phyloP scores from a whole-genome alignment of 2,888 invertebrate species.

The Megastigmus dorsalis region DNA sequence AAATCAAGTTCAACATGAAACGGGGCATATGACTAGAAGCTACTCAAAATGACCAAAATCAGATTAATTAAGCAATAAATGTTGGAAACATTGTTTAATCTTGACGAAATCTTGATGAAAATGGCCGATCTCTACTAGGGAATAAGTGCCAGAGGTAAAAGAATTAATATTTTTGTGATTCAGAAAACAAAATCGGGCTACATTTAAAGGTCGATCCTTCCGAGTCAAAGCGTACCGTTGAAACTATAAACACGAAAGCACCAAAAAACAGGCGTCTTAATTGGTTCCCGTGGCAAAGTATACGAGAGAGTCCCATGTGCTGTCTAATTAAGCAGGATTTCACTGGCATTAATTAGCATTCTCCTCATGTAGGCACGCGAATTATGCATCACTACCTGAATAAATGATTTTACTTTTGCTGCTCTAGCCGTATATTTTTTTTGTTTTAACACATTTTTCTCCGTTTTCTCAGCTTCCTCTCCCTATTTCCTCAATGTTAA shows the following conservation, averaged over 20 bases:
- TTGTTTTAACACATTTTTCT: too few species aligned
- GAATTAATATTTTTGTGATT: too few species aligned
- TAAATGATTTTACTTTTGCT: slow-evolving; percentile 33
- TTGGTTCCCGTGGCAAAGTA: slow-evolving; percentile 17
- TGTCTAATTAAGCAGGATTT: slow-evolving; percentile 41
- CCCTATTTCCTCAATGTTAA: not conserved
- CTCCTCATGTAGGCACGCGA: slow-evolving; percentile 19
- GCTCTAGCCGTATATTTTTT: too few species aligned
- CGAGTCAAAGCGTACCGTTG: not conserved
- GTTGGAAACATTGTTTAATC: too few species aligned
- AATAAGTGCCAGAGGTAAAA: too few species aligned
- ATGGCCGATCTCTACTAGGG: too few species aligned
- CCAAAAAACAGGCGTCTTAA: slow-evolving; percentile 10
- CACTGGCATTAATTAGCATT: slow-evolving; percentile 44
- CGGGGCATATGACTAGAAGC: too few species aligned
- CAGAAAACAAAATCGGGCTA: too few species aligned
- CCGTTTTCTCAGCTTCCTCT: not conserved
- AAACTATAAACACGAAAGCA: not conserved
- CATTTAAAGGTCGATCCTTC: not conserved
- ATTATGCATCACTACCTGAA: slow-evolving; percentile 30
- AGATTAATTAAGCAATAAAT: too few species aligned
- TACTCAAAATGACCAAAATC: too few species aligned
- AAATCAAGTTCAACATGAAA: too few species aligned
- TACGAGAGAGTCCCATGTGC: slow-evolving; percentile 10
- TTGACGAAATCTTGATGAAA: too few species aligned